A percentile compares a stretch with the other conserved stretches of the same genome.
Evolutionary conservation across 1,140 invertebrate species (phyloP).

Genomic region (Achatina immaculata): DNA sequence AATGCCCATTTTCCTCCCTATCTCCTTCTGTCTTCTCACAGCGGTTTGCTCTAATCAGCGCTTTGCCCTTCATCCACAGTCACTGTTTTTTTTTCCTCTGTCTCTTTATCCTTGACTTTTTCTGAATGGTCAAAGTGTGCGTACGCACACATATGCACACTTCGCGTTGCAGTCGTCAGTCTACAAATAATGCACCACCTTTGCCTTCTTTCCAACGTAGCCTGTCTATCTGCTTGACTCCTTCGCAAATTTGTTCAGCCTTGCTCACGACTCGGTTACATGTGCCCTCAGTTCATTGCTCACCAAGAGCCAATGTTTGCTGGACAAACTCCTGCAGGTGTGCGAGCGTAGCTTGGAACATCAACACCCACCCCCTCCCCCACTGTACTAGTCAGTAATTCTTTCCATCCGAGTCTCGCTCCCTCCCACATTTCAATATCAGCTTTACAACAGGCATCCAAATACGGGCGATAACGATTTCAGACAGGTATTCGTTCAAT

Average conservation of each 20-base stretch:
- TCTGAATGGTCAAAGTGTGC: background rate
- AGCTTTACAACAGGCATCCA: background rate
- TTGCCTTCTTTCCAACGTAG: background rate
- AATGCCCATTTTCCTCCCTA: too few species aligned
- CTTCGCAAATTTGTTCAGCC: background rate
- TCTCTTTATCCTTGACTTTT: conserved; percentile 21
- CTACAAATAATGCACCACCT: background rate
- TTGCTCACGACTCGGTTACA: conserved; percentile 2
- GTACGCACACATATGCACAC: background rate
- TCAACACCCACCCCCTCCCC: background rate
- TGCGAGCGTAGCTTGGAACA: background rate
- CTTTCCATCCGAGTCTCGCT: too few species aligned
- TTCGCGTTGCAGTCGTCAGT: background rate
- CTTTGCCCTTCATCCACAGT: too few species aligned
- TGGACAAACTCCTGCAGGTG: background rate
- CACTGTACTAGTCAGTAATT: background rate
- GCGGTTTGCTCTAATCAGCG: too few species aligned
- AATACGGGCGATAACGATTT: background rate
- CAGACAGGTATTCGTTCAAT: background rate
- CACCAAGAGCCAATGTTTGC: background rate
- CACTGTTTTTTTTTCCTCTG: too few species aligned
- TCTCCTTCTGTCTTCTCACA: too few species aligned
- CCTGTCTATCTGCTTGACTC: conserved; percentile 4
- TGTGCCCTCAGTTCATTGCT: background rate
- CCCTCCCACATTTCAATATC: background rate